Conservation (phyloP, 2,113 vertebrate species). For the Ardeotis arabs region DNA sequence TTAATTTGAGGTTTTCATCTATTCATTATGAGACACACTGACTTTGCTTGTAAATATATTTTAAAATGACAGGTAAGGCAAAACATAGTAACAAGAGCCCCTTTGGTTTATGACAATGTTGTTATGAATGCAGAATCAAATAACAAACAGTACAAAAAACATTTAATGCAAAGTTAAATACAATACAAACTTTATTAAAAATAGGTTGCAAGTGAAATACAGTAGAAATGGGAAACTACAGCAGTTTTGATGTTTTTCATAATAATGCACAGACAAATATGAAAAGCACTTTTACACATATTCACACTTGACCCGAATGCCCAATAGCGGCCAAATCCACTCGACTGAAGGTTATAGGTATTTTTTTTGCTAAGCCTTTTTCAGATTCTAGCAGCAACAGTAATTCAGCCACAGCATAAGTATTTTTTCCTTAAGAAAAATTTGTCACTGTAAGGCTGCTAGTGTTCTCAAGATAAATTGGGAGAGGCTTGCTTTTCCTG, state of each 20-base stretch:
- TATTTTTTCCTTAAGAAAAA: constrained; percentile 40
- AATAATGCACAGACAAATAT: constrained; percentile 72
- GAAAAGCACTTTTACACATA: constrained; percentile 74
- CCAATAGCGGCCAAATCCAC: constrained; percentile 68
- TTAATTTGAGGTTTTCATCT: not conserved
- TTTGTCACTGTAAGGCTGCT: constrained; percentile 56
- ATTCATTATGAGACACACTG: not conserved
- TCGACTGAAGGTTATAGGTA: constrained; percentile 24
- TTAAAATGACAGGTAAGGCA: not conserved
- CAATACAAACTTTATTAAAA: constrained; percentile 88
- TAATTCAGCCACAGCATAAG: constrained; percentile 49
- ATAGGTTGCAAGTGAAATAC: constrained; percentile 84
- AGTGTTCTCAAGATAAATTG: constrained; percentile 65
- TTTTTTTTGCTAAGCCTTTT: constrained; percentile 62
- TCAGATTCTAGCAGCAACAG: constrained; percentile 62
- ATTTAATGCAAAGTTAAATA: constrained; percentile 80
- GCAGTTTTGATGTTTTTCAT: constrained; percentile 77
- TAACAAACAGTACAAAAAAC: constrained; percentile 31
- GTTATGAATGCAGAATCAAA: not conserved
- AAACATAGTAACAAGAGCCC: not conserved
- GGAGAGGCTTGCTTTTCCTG: constrained; percentile 69
- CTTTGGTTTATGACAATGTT: not conserved
- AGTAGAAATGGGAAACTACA: constrained; percentile 85
- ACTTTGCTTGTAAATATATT: not conserved
- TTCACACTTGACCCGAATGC: constrained; percentile 70